Evolutionary conservation across 2,113 vertebrate genomes (phyloP).

Genomic region (Neogale vison): DNA sequence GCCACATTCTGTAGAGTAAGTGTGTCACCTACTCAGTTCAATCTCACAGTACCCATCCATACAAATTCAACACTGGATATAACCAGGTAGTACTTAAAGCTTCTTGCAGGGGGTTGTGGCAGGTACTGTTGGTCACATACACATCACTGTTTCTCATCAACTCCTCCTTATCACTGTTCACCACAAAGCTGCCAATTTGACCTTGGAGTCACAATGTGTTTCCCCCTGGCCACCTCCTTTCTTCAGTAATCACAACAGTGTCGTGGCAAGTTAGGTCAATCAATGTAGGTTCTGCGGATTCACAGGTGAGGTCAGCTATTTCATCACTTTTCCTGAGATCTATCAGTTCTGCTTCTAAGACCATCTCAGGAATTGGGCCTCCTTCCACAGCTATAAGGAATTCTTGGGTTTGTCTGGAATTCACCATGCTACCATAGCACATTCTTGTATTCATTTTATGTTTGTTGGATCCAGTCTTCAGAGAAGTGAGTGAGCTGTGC

Average conservation of each 20-base stretch:
- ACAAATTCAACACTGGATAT: slow-evolving; percentile 90
- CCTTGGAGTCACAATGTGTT: slow-evolving; percentile 69
- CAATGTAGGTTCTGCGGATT: slow-evolving; percentile 87
- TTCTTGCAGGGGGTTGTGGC: slow-evolving; percentile 72
- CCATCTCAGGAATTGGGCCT: slow-evolving; percentile 65
- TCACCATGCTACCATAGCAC: slow-evolving; percentile 71
- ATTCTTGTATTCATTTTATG: slow-evolving; percentile 56
- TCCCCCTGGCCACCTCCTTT: slow-evolving; percentile 73
- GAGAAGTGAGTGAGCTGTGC: not conserved
- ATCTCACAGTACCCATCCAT: slow-evolving; percentile 92
- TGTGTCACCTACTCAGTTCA: slow-evolving; percentile 88
- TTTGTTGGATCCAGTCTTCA: not conserved
- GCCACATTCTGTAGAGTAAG: slow-evolving; percentile 92
- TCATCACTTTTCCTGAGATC: slow-evolving; percentile 85
- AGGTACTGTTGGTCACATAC: slow-evolving; percentile 66
- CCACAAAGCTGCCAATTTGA: slow-evolving; percentile 86
- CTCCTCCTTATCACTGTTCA: slow-evolving; percentile 92
- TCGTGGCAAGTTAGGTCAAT: slow-evolving; percentile 91
- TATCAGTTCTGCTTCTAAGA: slow-evolving; percentile 79
- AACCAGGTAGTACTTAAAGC: slow-evolving; percentile 73
- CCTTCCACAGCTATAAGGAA: slow-evolving; percentile 50
- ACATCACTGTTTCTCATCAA: slow-evolving; percentile 80
- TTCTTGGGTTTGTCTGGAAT: slow-evolving; percentile 71
- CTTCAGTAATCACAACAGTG: slow-evolving; percentile 88
- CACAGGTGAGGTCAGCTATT: slow-evolving; percentile 93